A percentile compares a stretch with the other conserved stretches of the same genome.
Evolutionary conservation across 2,113 vertebrate genomes (phyloP).

Genomic region (Entomyzon cyanotis): DNA sequence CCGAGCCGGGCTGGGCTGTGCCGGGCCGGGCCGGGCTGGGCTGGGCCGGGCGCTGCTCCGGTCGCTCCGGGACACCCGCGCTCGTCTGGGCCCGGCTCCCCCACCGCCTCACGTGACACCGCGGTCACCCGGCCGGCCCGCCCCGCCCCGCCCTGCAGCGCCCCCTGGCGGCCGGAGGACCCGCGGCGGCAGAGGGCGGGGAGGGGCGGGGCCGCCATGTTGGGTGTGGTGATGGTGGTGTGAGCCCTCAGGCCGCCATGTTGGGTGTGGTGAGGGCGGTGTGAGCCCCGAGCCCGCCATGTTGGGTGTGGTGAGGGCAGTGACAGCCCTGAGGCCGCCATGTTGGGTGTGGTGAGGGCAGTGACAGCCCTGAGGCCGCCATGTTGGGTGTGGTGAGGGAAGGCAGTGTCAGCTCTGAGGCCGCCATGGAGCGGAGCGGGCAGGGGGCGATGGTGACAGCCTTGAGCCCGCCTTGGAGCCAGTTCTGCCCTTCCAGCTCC

Average conservation of each 20-base stretch:
- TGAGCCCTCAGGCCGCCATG: too few species aligned
- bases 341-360: background rate
- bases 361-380: too few species aligned
- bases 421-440: background rate
- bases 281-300: rapidly evolving
- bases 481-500: background rate
- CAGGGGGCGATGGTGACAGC: too few species aligned
- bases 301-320: too few species aligned
- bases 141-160: background rate
- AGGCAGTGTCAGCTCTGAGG: too few species aligned
- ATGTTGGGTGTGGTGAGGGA: background rate
- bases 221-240: background rate
- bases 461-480: background rate
- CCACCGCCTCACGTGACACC: background rate
- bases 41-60: too few species aligned
- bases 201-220: background rate
- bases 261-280: too few species aligned
- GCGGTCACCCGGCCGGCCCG: background rate
- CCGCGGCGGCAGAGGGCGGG: background rate
- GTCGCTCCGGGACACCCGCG: too few species aligned
- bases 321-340: too few species aligned
- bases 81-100: background rate
- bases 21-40: too few species aligned
- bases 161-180: background rate
- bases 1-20: too few species aligned